These are phyloP conservation scores for Pristionchus arcanus DNA, from an alignment of 2,888 invertebrate genomes.

Conservation along the genomic window DNA sequence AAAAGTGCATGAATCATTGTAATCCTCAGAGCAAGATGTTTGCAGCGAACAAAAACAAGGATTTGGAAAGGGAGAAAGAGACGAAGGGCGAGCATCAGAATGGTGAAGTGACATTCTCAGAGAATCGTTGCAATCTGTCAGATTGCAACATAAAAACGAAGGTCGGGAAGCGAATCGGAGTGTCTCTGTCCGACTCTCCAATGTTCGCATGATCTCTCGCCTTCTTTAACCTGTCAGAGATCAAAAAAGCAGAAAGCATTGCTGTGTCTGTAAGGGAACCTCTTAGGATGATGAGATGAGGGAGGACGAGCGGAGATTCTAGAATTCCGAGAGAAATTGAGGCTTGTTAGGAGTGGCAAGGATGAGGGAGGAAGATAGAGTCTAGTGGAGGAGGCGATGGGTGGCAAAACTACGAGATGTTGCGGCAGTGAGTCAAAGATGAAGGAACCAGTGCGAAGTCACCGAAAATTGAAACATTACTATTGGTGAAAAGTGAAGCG, in stretches of 20 bases:
- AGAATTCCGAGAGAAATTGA: slow-evolving; percentile 4
- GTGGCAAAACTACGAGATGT: neutral
- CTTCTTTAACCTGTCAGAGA: too few species aligned
- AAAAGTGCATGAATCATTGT: neutral
- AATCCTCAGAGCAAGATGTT: neutral
- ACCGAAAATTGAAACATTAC: neutral
- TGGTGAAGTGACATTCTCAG: slow-evolving; percentile 34
- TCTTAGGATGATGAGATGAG: slow-evolving; percentile 19
- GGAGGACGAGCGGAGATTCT: neutral
- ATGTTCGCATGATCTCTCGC: too few species aligned
- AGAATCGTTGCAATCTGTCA: slow-evolving; percentile 6
- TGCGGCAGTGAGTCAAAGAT: neutral
- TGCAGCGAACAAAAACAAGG: neutral
- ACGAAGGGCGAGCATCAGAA: neutral
- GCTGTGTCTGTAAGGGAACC: neutral
- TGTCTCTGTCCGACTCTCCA: neutral
- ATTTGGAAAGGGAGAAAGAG: neutral
- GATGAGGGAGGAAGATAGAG: neutral
- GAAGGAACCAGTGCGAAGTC: neutral
- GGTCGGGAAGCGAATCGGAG: neutral
- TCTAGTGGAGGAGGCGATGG: neutral
- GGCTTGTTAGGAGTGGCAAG: neutral
- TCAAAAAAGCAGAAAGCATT: too few species aligned
- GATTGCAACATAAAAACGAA: slow-evolving; percentile 22
- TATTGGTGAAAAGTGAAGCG: neutral